A percentile compares a stretch with the other conserved stretches of the same genome.
phyloP scores from a whole-genome alignment of 2,113 vertebrate genomes.

The Scortum barcoo region DNA sequence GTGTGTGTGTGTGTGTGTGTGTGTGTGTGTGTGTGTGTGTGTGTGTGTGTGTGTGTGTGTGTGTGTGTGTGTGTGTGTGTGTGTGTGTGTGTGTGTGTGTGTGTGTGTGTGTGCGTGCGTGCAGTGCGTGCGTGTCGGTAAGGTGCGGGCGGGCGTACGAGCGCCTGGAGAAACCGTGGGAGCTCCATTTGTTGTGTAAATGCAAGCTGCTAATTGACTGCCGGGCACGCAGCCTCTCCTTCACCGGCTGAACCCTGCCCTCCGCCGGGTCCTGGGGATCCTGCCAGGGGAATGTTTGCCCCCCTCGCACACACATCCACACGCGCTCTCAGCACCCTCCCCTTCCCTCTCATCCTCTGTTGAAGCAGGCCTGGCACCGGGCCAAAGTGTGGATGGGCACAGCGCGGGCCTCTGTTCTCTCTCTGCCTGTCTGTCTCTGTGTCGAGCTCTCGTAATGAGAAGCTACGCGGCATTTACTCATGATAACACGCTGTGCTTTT shows the following conservation, averaged over 20 bases:
- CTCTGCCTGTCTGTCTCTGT: conserved; percentile 42
- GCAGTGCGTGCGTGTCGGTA: no score
- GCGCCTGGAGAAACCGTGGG: conserved; percentile 64
- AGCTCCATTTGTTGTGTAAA: conserved; percentile 84
- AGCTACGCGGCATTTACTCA: conserved; percentile 34
- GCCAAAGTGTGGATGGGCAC: conserved; percentile 71
- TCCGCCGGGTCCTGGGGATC: conserved; percentile 75
- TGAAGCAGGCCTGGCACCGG: conserved; percentile 64
- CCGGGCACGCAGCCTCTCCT: conserved; percentile 79
- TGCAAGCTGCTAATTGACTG: conserved; percentile 82
- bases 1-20: conserved; percentile 46
- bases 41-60: conserved; percentile 40
- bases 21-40: no score
- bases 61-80: conserved; percentile 41
- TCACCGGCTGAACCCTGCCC: conserved; percentile 81
- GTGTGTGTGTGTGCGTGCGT: conserved; percentile 45
- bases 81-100: no score
- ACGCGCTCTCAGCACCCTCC: conserved; percentile 57
- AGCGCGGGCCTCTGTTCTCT: conserved; percentile 54
- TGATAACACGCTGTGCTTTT: conserved; percentile 21
- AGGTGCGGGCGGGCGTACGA: no score
- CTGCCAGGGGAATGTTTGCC: conserved; percentile 76
- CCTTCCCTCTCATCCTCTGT: conserved; percentile 51
- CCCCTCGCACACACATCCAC: conserved; percentile 14
- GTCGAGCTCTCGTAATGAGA: conserved; percentile 57